Evolutionary conservation across 2,888 invertebrate genomes (phyloP), one percentile per base, ranked within the genome.

Genomic region (Leucophora obtusa): DNA sequence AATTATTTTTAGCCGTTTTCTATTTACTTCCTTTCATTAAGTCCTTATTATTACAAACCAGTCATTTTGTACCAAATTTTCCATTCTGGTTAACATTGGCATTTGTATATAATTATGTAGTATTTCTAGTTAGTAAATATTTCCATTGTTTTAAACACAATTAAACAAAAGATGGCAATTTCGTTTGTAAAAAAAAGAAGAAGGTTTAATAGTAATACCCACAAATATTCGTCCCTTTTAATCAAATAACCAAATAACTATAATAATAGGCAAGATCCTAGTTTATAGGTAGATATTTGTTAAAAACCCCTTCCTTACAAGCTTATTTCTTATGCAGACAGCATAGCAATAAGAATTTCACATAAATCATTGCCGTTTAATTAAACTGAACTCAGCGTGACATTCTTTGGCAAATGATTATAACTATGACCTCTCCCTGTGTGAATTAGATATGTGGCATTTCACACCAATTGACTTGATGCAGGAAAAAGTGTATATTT

Each of bases 341-440:
- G 33, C 33, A 43, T 53, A 68, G 69, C 71, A 60, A 58, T 74
- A 56, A 43, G 71, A 76, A 63, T 63, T 59, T 70, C 75, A 59
- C 82, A 82, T 84, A 83, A 84, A 84, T 84, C 82, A 84, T 84
- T 82, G 70, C 79, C 71, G 78, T 84, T 84, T 84, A 84, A 84
- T 84, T 84, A 84, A 84, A 84, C 80, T 82, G 75, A 83, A 83
- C 84, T 82, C 84, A 79, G 83, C 82, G 82, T 84, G 84, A 84
- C 83, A 82, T 83, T 59, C 78, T 82, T 82, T 83, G 82, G 78
- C 75, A 82, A 82, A 81, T 80, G 72, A n/a, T 82, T 82, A 35
- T 66, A 28, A 43, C 63, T 73, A 63, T 79, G 78, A 83, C 75
- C 82, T 79, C 53, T 18, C 11, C 21, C 43, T 28, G 28, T 28